phyloP scores from a whole-genome alignment of 2,113 vertebrate genomes.

The Rhabdornis inornatus region DNA sequence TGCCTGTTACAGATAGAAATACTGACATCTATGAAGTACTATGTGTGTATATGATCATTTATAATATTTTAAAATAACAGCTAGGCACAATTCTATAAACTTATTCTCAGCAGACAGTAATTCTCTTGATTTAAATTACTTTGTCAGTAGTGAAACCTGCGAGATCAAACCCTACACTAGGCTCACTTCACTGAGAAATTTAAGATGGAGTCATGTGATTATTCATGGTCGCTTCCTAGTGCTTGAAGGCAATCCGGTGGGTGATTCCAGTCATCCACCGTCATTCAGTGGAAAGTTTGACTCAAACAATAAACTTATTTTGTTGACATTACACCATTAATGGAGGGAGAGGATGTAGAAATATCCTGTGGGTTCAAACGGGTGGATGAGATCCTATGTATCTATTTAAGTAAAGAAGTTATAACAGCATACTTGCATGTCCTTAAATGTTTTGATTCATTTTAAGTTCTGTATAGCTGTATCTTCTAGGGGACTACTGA shows the following conservation, averaged over 20 bases:
- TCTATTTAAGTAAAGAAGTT: background rate
- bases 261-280: background rate
- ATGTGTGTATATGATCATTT: background rate
- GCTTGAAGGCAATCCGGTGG: background rate
- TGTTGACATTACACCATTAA: background rate
- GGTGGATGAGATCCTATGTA: background rate
- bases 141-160: background rate
- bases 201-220: background rate
- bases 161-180: background rate
- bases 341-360: fast-evolving
- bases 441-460: background rate
- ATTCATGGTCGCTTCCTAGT: background rate
- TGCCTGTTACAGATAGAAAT: background rate
- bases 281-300: background rate
- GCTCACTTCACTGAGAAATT: background rate
- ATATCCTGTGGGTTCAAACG: background rate
- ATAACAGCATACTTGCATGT: background rate
- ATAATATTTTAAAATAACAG: background rate
- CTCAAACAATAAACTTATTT: background rate
- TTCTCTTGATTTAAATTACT: background rate
- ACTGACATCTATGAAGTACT: background rate
- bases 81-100: background rate
- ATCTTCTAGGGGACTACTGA: background rate
- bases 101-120: background rate
- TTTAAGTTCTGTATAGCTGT: background rate